Evolutionary conservation across 2,113 vertebrate species (phyloP).

Genomic region (Cinclus cinclus): DNA sequence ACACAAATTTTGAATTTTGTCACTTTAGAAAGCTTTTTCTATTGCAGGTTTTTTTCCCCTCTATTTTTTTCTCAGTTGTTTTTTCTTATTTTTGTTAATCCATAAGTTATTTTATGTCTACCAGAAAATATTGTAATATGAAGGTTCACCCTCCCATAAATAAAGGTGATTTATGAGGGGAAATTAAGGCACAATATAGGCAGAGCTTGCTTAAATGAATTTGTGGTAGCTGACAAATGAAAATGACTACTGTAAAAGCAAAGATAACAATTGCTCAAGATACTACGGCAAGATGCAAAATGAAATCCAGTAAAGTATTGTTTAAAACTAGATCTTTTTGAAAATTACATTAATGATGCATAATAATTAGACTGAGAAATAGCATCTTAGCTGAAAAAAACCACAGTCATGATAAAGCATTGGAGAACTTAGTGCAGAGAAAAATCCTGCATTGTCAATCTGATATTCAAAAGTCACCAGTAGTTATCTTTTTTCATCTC

Average conservation of each 20-base stretch:
- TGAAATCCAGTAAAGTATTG: neutral
- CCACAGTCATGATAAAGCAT: neutral
- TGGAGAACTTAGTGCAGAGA: neutral
- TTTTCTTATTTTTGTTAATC: neutral
- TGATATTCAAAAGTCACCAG: neutral
- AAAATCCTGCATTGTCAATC: neutral
- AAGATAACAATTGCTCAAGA: neutral
- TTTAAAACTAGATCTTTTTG: neutral
- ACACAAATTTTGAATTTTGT: neutral
- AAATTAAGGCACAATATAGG: neutral
- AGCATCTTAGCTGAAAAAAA: neutral
- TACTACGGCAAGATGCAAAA: neutral
- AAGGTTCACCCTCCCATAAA: neutral
- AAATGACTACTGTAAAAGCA: neutral
- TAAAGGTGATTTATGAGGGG: neutral
- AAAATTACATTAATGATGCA: neutral
- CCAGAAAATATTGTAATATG: neutral
- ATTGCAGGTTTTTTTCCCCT: fast-evolving
- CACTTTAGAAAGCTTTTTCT: neutral
- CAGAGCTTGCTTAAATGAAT: neutral
- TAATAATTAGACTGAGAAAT: neutral
- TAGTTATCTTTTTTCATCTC: neutral
- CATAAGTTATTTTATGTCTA: neutral
- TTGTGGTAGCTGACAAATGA: neutral
- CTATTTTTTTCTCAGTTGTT: neutral